Conservation (phyloP, 2,113 vertebrate species). For the Scophthalmus maximus region DNA sequence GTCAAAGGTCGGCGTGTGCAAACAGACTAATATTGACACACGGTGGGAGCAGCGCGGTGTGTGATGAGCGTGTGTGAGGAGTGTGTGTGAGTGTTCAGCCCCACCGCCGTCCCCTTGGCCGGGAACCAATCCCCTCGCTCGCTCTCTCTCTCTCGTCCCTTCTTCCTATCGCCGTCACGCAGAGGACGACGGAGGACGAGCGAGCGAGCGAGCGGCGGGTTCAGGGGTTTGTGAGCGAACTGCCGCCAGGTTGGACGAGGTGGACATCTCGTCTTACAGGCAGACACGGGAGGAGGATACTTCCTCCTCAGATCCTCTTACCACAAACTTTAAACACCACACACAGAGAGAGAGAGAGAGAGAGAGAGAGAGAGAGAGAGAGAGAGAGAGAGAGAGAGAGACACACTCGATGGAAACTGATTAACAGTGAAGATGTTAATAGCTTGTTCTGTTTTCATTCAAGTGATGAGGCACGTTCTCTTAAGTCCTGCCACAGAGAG, state of each 20-base stretch:
- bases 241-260: slow-evolving; percentile 15
- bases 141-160: background rate
- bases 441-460: background rate
- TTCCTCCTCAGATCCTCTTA: slow-evolving; percentile 62
- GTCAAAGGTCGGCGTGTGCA: slow-evolving; percentile 58
- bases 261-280: slow-evolving; percentile 57
- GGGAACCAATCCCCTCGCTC: slow-evolving; percentile 35
- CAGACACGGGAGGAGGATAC: slow-evolving; percentile 37
- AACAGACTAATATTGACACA: slow-evolving; percentile 60
- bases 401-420: slow-evolving; percentile 9
- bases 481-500: background rate
- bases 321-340: slow-evolving; percentile 44
- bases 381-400: background rate
- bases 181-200: slow-evolving; percentile 28
- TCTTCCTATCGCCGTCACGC: background rate
- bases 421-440: background rate
- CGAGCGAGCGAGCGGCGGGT: slow-evolving; percentile 2
- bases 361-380: background rate
- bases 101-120: background rate
- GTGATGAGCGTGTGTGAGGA: slow-evolving; percentile 5
- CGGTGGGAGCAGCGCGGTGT: slow-evolving; percentile 36
- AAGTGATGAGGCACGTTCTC: background rate
- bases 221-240: slow-evolving; percentile 47
- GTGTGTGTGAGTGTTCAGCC: background rate
- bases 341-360: background rate